phyloP scores from a whole-genome alignment of 1,140 invertebrate species.

The Aphidius ervi region DNA sequence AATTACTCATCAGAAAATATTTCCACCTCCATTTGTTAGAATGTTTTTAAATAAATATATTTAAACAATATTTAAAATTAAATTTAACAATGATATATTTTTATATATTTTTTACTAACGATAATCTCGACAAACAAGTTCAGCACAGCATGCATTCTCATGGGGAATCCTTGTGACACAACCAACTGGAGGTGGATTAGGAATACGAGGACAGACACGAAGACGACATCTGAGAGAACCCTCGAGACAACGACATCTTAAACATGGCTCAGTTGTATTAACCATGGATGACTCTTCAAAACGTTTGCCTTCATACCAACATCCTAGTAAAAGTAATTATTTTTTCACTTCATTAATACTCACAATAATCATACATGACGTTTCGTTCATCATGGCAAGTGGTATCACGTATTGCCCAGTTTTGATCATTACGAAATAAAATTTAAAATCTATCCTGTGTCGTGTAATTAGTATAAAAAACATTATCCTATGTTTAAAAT shows the following conservation, averaged over 20 bases:
- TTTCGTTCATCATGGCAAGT: not conserved
- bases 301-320: conserved; percentile 63
- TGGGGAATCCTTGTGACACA: conserved; percentile 65
- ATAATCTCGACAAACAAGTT: conserved; percentile 65
- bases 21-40: no score
- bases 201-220: conserved; percentile 69
- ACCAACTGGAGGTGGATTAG: conserved; percentile 66
- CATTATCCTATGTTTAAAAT: no score
- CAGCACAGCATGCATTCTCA: conserved; percentile 68
- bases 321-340: conserved; percentile 48
- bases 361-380: no score
- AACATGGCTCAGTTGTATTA: conserved; percentile 68
- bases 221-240: conserved; percentile 72
- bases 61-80: no score
- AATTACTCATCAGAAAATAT: no score
- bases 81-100: conserved; percentile 23
- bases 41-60: no score
- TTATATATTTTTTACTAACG: conserved; percentile 42
- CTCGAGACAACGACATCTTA: conserved; percentile 69
- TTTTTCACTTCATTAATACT: not conserved
- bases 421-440: no score
- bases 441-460: no score
- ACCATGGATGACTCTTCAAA: conserved; percentile 63
- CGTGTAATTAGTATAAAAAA: no score
- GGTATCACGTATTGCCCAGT: not conserved